A percentile compares a stretch with the other conserved stretches of the same genome.
Evolutionary conservation across 2,888 invertebrate genomes (phyloP).

Genomic region (Julus scanicus): DNA sequence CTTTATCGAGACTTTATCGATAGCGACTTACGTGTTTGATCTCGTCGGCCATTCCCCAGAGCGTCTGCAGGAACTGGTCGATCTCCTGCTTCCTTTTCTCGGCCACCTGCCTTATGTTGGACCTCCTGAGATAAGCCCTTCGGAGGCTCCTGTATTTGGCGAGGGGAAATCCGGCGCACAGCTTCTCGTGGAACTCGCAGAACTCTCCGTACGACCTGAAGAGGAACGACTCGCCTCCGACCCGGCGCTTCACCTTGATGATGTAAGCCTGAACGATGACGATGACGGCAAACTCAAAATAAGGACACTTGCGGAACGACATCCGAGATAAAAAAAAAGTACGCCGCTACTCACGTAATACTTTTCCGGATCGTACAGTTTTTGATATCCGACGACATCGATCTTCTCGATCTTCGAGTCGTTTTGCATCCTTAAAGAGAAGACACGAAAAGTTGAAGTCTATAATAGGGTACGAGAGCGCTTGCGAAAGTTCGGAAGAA

Average conservation of each 20-base stretch:
- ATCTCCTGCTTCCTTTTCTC: constrained; percentile 91
- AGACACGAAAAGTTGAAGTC: neutral
- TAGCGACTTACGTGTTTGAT: constrained; percentile 77
- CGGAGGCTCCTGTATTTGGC: constrained; percentile 86
- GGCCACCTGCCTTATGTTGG: constrained; percentile 94
- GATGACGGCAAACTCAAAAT: neutral
- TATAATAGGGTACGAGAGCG: neutral
- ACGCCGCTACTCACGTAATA: constrained; percentile 79
- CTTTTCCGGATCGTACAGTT: constrained; percentile 96
- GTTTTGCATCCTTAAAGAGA: constrained; percentile 76
- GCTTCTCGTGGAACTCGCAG: constrained; percentile 93
- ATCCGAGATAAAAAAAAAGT: too few species aligned
- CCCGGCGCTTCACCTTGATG: constrained; percentile 80
- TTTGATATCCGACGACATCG: constrained; percentile 88
- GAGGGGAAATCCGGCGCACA: constrained; percentile 90
- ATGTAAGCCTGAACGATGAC: constrained; percentile 62
- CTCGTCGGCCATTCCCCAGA: constrained; percentile 90
- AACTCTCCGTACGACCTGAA: constrained; percentile 97
- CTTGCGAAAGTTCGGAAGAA: neutral
- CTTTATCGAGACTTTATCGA: neutral
- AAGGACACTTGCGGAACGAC: too few species aligned
- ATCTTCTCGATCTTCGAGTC: constrained; percentile 90
- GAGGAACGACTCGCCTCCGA: constrained; percentile 86
- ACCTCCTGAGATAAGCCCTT: constrained; percentile 74
- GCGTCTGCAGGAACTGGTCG: constrained; percentile 84